Base-by-base conservation (phyloP, 2,113 vertebrate genomes). In the Litocranius walleri region DNA sequence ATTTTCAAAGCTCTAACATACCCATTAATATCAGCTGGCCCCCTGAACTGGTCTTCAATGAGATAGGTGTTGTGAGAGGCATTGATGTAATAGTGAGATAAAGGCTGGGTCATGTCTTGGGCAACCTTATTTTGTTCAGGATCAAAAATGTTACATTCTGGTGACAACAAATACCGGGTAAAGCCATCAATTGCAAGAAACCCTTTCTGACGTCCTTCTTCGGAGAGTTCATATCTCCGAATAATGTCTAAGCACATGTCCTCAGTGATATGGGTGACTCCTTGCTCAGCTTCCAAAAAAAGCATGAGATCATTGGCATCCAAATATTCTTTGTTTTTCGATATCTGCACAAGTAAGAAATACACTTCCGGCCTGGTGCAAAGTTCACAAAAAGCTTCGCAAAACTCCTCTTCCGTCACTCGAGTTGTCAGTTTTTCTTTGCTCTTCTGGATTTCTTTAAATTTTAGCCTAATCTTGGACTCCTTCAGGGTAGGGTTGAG, bases 351-450 rank as follows among this genome's bases (percentile, higher is more conserved):
- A 48, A 99, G 98, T 52, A 99, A 98, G 98, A 99, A 99, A 98
- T 99, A 99, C 43, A 99, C 99, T 87, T 99, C 99, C 0, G 99
- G 99, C 54, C 99, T 99, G 2, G 99, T 99, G 98, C 99, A 99
- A 40, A 99, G 99, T 97, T 99, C 99, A 29, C 99, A 99, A 98
- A 99, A 99, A 0, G 99, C 99, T 98, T 99, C 99, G 91, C 99
- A 99, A 94, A 99, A 99, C 97, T 99, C 99, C 98, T 99, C 99
- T 36, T 99, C 98, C 0, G 99, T 99, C 90, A 99, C 99, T 13
- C 99, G 99, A 3, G 99, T 99, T 6, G 99, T 99, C 95, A 99
- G 98, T 98, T 99, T 99, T 98, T 99, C 99, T 97, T 99, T 99
- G 98, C 99, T 99, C 71, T 99, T 99, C 98, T 99, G 99, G 96